Base-by-base conservation (phyloP, 2,888 invertebrate species). In the Ectemnius lituratus region DNA sequence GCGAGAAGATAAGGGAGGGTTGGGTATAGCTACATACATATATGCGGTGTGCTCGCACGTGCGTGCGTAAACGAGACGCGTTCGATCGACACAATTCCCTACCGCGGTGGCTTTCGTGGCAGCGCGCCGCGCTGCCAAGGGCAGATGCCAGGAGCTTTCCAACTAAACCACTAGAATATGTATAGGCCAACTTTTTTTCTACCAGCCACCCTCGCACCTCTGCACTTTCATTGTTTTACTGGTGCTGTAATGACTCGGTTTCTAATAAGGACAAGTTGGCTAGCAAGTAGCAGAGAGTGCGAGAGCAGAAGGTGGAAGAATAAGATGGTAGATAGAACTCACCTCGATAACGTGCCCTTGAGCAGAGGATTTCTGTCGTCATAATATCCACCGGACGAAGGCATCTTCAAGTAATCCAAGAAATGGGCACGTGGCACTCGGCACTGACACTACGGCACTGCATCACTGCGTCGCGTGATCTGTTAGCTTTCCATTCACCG, bases 311-410 rank as follows among this genome's bases (percentile, higher is more conserved):
- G 11, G 3, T 57, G 11, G 6, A 2, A 14, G 20, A 37, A 11
- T 59, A 18, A 18, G 11, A 61, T 66, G 58, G 3, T 60, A 60
- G 49, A 67, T 52, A 45, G 13, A 46, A 82, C 90, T 90, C 88
- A 93, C 93, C 93, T 93, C 86, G 93, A 92, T 86, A 93, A 90
- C 76, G 92, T 93, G 88, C 93, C 93, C 91, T 93, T 93, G 87
- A 93, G 92, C 84, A 93, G 90, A 84, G 93, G 93, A 91, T 93
- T 93, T 84, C 92, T 92, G 84, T 92, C 92, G 87, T 91, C 91
- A 90, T 93, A 92, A 88, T 93, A 93, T 86, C 92, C 92, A 79
- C 92, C 92, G 89, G 89, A 87, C 82, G 89, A 89, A 82, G 88
- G 81, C 90, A 90, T 89, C 87, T 88, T 90, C 88, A 89, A 87